Percentiles rank a stretch among this genome's conserved stretches.
phyloP scores from a whole-genome alignment of 2,113 vertebrate genomes.

The Sprattus sprattus region DNA sequence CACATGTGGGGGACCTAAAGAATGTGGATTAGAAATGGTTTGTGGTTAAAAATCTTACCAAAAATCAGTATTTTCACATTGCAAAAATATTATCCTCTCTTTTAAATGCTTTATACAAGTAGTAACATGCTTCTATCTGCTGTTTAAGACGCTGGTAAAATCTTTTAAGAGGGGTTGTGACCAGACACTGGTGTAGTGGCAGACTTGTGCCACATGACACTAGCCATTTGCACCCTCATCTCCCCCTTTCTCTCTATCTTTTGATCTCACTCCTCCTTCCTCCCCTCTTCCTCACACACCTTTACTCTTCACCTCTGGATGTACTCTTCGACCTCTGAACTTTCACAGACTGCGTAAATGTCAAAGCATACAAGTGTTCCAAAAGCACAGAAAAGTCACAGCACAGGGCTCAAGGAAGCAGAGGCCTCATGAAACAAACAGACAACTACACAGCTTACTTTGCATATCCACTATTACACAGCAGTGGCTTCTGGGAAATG shows the following conservation, averaged over 20 bases:
- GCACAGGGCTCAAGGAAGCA: conserved; percentile 29
- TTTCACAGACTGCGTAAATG: not conserved
- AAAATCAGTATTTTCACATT: conserved; percentile 4
- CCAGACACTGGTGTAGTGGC: conserved; percentile 12
- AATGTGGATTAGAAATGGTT: not conserved
- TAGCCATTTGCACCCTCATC: conserved; percentile 17
- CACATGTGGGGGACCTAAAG: not conserved
- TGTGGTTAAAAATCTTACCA: not conserved
- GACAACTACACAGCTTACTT: conserved; percentile 6
- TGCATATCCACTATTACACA: not conserved
- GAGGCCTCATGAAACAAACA: conserved; percentile 11
- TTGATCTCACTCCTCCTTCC: not conserved
- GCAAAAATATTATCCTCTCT: conserved; percentile 4
- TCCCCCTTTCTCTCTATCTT: conserved; percentile 23
- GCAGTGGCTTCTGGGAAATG: not conserved
- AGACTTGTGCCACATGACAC: not conserved
- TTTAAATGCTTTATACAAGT: not conserved
- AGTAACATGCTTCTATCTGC: not conserved
- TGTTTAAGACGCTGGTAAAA: conserved; percentile 28
- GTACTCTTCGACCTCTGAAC: conserved; percentile 2
- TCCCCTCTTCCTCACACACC: conserved; percentile 15
- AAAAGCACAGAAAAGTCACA: not conserved
- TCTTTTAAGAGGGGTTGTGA: not conserved
- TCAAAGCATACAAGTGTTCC: not conserved
- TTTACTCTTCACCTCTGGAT: conserved; percentile 11